Evolutionary conservation across 2,113 vertebrate species (phyloP).

Genomic region (Rhinopomastus cyanomelas): DNA sequence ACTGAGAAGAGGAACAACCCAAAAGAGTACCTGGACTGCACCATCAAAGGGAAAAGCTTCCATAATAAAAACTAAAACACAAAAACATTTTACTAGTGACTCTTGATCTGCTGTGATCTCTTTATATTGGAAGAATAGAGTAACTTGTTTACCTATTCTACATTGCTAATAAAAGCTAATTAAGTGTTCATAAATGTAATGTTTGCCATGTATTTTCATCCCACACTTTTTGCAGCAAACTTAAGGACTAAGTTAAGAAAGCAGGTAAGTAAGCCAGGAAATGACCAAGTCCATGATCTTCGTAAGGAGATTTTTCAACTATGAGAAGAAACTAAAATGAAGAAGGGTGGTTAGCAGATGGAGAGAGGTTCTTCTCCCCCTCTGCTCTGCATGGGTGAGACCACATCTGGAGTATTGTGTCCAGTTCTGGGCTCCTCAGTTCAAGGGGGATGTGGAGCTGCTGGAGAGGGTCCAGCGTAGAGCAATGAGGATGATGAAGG

Average conservation of each 20-base stretch:
- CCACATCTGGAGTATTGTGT: too few relatives aligned
- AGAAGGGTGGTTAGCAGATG: too few relatives aligned
- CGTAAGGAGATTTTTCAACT: neutral
- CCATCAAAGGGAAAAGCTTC: neutral
- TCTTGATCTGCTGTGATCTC: neutral
- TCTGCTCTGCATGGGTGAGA: too few relatives aligned
- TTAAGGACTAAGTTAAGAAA: neutral
- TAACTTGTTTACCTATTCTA: neutral
- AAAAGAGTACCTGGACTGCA: neutral
- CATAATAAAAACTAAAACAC: neutral
- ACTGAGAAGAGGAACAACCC: accelerated
- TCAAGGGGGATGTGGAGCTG: too few relatives aligned
- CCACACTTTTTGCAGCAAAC: neutral
- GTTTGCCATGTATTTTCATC: too few relatives aligned
- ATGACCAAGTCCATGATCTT: neutral
- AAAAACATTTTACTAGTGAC: neutral
- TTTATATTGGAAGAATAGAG: neutral
- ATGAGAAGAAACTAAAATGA: too few relatives aligned
- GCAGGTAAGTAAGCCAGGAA: neutral
- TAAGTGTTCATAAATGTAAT: neutral
- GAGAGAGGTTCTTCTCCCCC: too few relatives aligned
- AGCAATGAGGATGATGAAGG: too few relatives aligned
- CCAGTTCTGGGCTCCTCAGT: too few relatives aligned
- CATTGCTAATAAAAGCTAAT: neutral
- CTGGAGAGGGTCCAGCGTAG: too few relatives aligned